Conservation (phyloP, 2,888 invertebrate genomes). For the Cheilosia variabilis region DNA sequence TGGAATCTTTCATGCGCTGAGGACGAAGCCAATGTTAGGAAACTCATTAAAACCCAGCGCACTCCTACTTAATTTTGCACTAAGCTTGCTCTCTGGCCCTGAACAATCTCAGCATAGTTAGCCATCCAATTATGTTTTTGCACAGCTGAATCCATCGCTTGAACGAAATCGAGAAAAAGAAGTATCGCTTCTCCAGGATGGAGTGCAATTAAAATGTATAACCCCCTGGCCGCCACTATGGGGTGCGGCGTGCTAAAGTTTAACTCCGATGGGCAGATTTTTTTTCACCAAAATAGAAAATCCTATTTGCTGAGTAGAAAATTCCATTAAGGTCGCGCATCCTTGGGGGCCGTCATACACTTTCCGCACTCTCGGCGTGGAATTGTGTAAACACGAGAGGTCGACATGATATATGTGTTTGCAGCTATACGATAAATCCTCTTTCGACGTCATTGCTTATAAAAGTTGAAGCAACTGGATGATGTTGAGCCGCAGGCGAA, state of each 20-base stretch:
- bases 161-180: neutral
- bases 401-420: conserved; percentile 56
- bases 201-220: conserved; percentile 27
- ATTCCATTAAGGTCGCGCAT: conserved; percentile 65
- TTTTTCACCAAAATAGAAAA: conserved; percentile 39
- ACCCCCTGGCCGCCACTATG: neutral
- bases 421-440: conserved; percentile 57
- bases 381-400: conserved; percentile 62
- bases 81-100: neutral
- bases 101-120: neutral
- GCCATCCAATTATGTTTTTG: conserved; percentile 21
- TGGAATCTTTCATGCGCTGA: too few species aligned
- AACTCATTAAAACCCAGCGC: conserved; percentile 4
- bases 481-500: conserved; percentile 17
- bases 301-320: conserved; percentile 62
- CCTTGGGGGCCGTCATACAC: conserved; percentile 24
- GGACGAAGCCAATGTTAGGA: conserved; percentile 1
- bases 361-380: conserved; percentile 46
- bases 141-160: neutral
- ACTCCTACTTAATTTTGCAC: conserved; percentile 13
- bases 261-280: conserved; percentile 29
- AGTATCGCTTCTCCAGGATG: conserved; percentile 1
- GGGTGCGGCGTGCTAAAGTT: neutral
- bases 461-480: conserved; percentile 24
- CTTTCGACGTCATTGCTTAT: conserved; percentile 37